Evolutionary conservation across 2,888 invertebrate species (phyloP).

Genomic region (Lasioglossum malachurum): DNA sequence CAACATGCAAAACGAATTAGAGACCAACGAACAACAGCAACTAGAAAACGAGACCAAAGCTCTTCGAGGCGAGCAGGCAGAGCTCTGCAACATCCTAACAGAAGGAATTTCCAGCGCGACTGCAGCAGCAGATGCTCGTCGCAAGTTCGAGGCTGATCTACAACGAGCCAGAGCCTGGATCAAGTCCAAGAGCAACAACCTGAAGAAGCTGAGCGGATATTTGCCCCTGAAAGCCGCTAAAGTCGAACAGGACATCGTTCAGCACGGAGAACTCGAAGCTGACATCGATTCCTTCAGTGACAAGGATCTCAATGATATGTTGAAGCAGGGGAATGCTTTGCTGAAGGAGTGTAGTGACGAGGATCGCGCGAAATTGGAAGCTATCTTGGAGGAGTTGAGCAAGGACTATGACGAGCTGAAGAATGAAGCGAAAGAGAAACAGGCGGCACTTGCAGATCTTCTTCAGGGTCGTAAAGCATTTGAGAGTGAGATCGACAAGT

Average conservation of each 20-base stretch:
- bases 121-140: constrained; percentile 89
- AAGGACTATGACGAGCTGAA: constrained; percentile 90
- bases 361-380: constrained; percentile 89
- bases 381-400: constrained; percentile 89
- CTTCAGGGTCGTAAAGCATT: constrained; percentile 92
- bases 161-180: constrained; percentile 94
- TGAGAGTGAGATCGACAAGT: constrained; percentile 92
- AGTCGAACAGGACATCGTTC: constrained; percentile 93
- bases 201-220: constrained; percentile 91
- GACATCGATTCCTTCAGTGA: constrained; percentile 93
- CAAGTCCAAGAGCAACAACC: constrained; percentile 90
- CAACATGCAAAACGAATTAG: constrained; percentile 94
- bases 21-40: constrained; percentile 93
- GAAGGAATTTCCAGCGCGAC: constrained; percentile 90
- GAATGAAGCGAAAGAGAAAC: constrained; percentile 90
- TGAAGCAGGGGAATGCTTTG: constrained; percentile 91
- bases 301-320: constrained; percentile 90
- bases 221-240: constrained; percentile 92
- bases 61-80: constrained; percentile 91
- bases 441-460: constrained; percentile 90
- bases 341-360: constrained; percentile 93
- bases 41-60: constrained; percentile 91
- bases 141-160: constrained; percentile 91
- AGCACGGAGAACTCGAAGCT: constrained; percentile 90
- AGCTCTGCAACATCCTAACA: constrained; percentile 90